Percentiles rank a stretch among this genome's conserved stretches.
Conservation (phyloP, 2,888 invertebrate species). For the Sphinx pinastri region DNA sequence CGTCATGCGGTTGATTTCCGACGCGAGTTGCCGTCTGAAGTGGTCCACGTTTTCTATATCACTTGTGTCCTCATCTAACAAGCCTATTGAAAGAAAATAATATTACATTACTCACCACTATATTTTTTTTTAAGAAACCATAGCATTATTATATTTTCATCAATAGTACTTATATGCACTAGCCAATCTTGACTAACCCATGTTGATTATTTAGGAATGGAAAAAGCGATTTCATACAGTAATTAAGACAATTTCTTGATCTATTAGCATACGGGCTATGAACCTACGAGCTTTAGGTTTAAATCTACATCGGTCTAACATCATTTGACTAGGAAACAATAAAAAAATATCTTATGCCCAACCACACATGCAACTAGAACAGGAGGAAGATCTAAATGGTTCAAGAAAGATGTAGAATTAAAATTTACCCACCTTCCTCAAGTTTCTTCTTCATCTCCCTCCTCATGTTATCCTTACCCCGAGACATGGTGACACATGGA, state of each 20-base stretch:
- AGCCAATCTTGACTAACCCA: too few relatives aligned
- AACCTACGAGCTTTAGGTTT: too few relatives aligned
- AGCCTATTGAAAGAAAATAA: constrained; percentile 47
- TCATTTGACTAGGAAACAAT: too few relatives aligned
- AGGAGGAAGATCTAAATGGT: too few relatives aligned
- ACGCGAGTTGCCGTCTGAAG: constrained; percentile 73
- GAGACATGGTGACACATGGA: constrained; percentile 83
- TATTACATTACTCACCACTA: background rate
- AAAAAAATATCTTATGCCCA: background rate
- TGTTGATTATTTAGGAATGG: too few relatives aligned
- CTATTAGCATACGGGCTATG: too few relatives aligned
- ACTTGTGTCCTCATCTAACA: constrained; percentile 65
- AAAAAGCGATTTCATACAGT: too few relatives aligned
- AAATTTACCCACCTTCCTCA: constrained; percentile 59
- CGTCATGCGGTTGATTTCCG: constrained; percentile 80
- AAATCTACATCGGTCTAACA: too few relatives aligned
- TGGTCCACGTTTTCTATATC: constrained; percentile 63
- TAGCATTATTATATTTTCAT: too few relatives aligned
- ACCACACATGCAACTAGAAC: too few relatives aligned
- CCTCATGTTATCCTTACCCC: constrained; percentile 85
- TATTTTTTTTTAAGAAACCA: background rate
- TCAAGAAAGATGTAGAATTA: background rate
- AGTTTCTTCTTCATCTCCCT: constrained; percentile 80
- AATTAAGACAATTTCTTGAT: too few relatives aligned
- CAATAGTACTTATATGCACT: too few relatives aligned